These are phyloP conservation scores for Forficula auricularia DNA, from an alignment of 1,140 invertebrate genomes.

Conservation along the genomic window DNA sequence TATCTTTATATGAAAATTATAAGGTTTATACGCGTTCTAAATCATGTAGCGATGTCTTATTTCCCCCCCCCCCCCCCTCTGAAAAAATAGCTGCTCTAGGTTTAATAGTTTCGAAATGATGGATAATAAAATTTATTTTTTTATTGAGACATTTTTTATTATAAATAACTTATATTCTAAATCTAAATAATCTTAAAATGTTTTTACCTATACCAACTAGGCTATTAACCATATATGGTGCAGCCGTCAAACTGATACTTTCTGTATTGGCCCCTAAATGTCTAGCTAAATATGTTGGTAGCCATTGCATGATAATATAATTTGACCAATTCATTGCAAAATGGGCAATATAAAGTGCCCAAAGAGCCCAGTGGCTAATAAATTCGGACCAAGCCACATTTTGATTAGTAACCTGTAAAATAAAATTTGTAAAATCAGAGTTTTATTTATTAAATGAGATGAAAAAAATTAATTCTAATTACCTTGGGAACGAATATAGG, in stretches of 20 bases:
- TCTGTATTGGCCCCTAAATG: conserved; percentile 49
- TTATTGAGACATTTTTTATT: no score
- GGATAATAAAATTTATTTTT: no score
- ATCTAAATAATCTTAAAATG: no score
- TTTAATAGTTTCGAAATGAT: no score
- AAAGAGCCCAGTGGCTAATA: conserved; percentile 50
- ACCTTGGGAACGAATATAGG: conserved; percentile 48
- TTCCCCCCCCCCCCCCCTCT: no score
- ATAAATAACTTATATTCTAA: no score
- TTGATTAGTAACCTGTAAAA: conserved; percentile 33
- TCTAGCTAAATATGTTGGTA: conserved; percentile 53
- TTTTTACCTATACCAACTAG: conserved; percentile 50
- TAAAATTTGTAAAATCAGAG: conserved; percentile 5
- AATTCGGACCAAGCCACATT: conserved; percentile 47
- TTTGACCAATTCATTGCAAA: conserved; percentile 75
- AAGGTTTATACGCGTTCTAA: no score
- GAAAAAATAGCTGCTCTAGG: no score
- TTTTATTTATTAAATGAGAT: not conserved
- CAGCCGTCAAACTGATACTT: conserved; percentile 57
- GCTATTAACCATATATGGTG: conserved; percentile 62
- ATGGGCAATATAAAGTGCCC: conserved; percentile 63
- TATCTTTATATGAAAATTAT: no score
- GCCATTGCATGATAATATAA: conserved; percentile 71
- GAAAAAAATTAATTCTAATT: conserved; percentile 8
- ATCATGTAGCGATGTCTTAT: no score